Evolutionary conservation across 2,888 invertebrate genomes (phyloP).

Genomic region (Agrilus cyanescens): DNA sequence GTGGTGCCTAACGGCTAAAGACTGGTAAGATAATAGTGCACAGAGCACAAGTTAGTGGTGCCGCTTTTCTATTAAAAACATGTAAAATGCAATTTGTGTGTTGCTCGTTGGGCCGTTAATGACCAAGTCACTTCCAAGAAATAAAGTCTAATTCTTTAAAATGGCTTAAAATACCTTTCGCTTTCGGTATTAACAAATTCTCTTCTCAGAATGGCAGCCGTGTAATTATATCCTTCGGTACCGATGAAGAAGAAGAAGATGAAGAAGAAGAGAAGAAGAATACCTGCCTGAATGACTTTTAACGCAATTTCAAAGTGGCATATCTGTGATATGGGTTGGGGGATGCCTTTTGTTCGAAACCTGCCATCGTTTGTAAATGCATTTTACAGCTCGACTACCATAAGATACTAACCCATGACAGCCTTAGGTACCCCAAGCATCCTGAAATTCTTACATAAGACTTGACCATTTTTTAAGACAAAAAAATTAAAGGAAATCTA

Average conservation of each 20-base stretch:
- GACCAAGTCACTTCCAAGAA: too few relatives aligned
- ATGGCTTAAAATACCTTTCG: slow-evolving; percentile 11
- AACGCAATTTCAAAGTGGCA: slow-evolving; percentile 38
- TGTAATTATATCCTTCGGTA: slow-evolving; percentile 31
- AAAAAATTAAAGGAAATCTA: neutral
- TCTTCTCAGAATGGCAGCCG: slow-evolving; percentile 30
- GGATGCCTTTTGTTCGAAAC: slow-evolving; percentile 32
- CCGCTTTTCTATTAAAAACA: too few relatives aligned
- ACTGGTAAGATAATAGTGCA: too few relatives aligned
- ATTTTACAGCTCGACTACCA: slow-evolving; percentile 12
- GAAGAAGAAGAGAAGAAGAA: too few relatives aligned
- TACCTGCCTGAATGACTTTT: slow-evolving; percentile 35
- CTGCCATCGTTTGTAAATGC: slow-evolving; percentile 25
- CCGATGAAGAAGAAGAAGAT: slow-evolving; percentile 2
- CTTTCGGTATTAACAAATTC: slow-evolving; percentile 15
- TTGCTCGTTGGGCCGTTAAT: too few relatives aligned
- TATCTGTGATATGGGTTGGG: slow-evolving; percentile 36
- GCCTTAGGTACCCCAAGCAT: neutral
- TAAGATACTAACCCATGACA: slow-evolving; percentile 4
- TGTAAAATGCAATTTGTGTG: too few relatives aligned
- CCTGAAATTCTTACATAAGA: neutral
- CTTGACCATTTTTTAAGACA: neutral
- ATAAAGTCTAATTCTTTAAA: too few relatives aligned
- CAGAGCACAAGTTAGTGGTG: too few relatives aligned
- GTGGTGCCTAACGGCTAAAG: too few relatives aligned